Base-by-base conservation (phyloP, 2,888 invertebrate species). In the Phragmatobia fuliginosa region DNA sequence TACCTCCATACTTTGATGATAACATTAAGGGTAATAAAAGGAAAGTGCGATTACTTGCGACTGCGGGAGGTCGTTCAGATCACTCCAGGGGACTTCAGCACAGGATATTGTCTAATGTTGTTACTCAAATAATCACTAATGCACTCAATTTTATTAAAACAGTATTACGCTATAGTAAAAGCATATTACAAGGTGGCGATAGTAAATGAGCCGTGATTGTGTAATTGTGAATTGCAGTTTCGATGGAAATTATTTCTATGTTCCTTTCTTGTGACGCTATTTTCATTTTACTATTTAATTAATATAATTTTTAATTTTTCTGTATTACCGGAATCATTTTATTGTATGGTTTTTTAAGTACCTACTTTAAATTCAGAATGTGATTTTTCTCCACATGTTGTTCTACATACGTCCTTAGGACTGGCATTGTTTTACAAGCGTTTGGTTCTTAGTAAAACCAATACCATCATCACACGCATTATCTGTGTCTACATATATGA, bases 41-140 rank as follows among this genome's bases (percentile, higher is more conserved):
- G 85, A 87, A 87, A 89, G 88, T 87, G 86, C 87, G 86, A 88
- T 89, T 89, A 86, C 88, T 81, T 76, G 80, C 75, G 81, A 73
- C 91, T 75, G 75, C 86, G 76, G 91, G 91, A 81, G 88, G 87
- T 84, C 87, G 85, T 78, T 87, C 83, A 76, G 79, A 75, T 78
- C 87, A 77, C 90, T 75, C 77, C 88, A 83, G 90, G 90, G 83
- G 86, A 76, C 85, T 73, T 76, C 74, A 77, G 79, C 81, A 80
- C 84, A 81, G 89, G 87, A 88, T 85, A 90, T 90, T 87, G 88
- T 89, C 87, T 91, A 90, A 92, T 88, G 87, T 86, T 86, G 86
- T 90, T 88, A 90, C 88, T 87, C 83, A 86, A 88, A 90, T 88
- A 87, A 86, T 78, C 78, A 73, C 77, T 82, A 79, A 82, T 80